phyloP scores from a whole-genome alignment of 2,888 invertebrate genomes.

The Drosophila crucigera region DNA sequence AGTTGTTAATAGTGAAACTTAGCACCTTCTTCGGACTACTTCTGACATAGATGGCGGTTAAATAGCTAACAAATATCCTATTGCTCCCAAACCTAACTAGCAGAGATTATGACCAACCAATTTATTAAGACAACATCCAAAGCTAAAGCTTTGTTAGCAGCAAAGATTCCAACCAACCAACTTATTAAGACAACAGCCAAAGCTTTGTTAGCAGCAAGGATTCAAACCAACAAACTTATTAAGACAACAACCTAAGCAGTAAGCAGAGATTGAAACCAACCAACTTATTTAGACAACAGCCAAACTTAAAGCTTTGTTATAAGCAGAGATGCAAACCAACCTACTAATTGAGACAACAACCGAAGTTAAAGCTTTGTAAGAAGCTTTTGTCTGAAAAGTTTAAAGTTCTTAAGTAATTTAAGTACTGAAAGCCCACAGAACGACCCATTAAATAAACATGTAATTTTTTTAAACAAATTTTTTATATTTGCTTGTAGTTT shows the following conservation, averaged over 20 bases:
- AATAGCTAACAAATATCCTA: not conserved
- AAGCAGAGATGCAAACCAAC: not conserved
- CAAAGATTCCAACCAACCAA: not conserved
- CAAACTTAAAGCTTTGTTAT: not conserved
- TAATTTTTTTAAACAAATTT: constrained; percentile 77
- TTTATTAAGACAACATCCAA: not conserved
- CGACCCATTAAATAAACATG: constrained; percentile 1
- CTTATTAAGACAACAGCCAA: not conserved
- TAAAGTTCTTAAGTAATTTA: not conserved
- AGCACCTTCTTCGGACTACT: not conserved
- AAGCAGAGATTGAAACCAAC: not conserved
- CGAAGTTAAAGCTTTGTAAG: no score
- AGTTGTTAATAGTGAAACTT: not conserved
- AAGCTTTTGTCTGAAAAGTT: not conserved
- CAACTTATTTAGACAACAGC: not conserved
- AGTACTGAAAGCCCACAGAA: not conserved
- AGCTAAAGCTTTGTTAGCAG: not conserved
- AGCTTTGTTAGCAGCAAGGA: not conserved
- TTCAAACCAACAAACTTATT: not conserved
- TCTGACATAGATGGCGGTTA: constrained; percentile 10
- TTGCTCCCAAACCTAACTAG: not conserved
- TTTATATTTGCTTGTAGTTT: constrained; percentile 76
- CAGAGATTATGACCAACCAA: not conserved
- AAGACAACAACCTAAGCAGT: not conserved
- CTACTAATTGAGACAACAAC: not conserved